Evolutionary conservation across 1,140 invertebrate genomes (phyloP).

Genomic region (Galleria mellonella): DNA sequence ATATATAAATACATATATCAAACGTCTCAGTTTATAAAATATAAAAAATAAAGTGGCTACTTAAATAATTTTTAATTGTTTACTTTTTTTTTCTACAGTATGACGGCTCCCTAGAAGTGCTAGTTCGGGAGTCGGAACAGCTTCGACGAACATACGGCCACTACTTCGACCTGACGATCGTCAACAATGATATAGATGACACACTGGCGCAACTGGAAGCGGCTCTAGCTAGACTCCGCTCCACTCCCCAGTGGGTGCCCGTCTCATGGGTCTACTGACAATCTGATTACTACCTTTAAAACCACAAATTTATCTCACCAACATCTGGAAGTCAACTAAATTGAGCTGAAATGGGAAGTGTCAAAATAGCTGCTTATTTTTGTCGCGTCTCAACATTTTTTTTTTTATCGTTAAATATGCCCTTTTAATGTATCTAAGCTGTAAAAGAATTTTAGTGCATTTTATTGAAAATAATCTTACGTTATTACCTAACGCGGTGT

Average conservation of each 20-base stretch:
- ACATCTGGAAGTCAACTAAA: too few relatives aligned
- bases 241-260: slow-evolving; percentile 95
- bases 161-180: slow-evolving; percentile 97
- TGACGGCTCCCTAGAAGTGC: slow-evolving; percentile 95
- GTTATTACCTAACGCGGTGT: too few relatives aligned
- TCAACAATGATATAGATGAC: slow-evolving; percentile 99
- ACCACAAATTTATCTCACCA: too few relatives aligned
- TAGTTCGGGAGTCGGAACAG: slow-evolving; percentile 97
- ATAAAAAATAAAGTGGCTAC: background rate
- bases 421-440: too few relatives aligned
- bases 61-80: background rate
- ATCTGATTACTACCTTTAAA: slow-evolving; percentile 1
- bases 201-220: slow-evolving; percentile 94
- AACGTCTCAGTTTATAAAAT: too few relatives aligned
- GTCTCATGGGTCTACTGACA: slow-evolving; percentile 96
- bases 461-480: too few relatives aligned
- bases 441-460: too few relatives aligned
- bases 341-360: too few relatives aligned
- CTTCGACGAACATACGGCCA: slow-evolving; percentile 97
- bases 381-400: too few relatives aligned
- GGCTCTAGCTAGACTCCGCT: slow-evolving; percentile 92
- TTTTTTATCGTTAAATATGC: too few relatives aligned
- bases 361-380: too few relatives aligned
- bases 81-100: slow-evolving; percentile 81
- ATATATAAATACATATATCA: too few relatives aligned